Conservation (phyloP, 2,888 invertebrate genomes). For the Eupithecia inturbata region DNA sequence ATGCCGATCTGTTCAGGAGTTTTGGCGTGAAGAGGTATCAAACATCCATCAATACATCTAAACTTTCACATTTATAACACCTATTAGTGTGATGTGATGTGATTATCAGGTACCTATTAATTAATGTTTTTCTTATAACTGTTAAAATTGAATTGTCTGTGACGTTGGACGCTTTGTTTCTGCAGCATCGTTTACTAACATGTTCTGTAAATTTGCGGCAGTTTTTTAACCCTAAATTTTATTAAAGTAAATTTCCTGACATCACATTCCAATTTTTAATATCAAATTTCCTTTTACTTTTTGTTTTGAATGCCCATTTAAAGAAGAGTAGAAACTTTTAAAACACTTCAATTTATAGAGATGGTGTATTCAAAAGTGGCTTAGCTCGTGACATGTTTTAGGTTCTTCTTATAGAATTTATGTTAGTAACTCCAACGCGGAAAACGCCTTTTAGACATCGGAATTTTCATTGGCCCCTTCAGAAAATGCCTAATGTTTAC, state of each 20-base stretch:
- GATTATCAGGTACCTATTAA: too few relatives aligned
- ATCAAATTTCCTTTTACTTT: constrained; percentile 29
- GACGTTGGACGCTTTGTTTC: too few relatives aligned
- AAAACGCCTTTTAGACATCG: constrained; percentile 55
- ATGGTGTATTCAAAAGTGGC: constrained; percentile 26
- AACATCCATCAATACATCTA: too few relatives aligned
- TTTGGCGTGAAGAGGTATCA: too few relatives aligned
- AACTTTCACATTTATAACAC: too few relatives aligned
- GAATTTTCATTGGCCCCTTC: constrained; percentile 69
- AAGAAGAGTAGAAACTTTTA: constrained; percentile 32
- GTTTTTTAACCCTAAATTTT: neutral
- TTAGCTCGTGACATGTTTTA: constrained; percentile 37
- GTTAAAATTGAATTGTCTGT: too few relatives aligned
- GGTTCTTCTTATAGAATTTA: constrained; percentile 43
- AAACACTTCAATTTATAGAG: constrained; percentile 37
- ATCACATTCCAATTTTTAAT: neutral
- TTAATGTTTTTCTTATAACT: too few relatives aligned
- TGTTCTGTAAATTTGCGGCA: neutral
- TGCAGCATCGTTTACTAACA: too few relatives aligned
- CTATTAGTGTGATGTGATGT: too few relatives aligned
- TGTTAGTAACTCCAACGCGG: constrained; percentile 38
- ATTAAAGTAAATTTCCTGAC: neutral
- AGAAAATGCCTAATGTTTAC: constrained; percentile 70
- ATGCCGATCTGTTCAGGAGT: too few relatives aligned
- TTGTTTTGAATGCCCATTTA: constrained; percentile 36